Conservation (phyloP, 2,113 vertebrate genomes). For the Datnioides undecimradiatus region DNA sequence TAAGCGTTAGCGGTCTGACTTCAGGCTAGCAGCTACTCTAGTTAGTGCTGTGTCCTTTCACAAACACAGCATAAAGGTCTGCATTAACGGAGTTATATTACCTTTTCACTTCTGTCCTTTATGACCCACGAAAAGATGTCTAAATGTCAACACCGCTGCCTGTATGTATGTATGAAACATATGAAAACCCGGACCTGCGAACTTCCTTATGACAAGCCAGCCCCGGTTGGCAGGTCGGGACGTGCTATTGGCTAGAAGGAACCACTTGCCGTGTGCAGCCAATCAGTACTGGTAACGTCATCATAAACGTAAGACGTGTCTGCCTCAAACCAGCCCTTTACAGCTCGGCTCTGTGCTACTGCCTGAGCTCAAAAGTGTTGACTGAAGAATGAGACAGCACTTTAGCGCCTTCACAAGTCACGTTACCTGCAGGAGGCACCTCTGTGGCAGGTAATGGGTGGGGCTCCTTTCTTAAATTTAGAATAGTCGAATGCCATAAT, state of each 20-base stretch:
- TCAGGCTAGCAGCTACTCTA: not conserved
- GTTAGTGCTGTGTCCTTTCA: not conserved
- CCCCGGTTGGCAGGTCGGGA: not conserved
- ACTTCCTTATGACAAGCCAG: no score
- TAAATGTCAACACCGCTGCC: not conserved
- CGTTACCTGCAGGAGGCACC: not conserved
- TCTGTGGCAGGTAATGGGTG: not conserved
- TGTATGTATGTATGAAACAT: no score
- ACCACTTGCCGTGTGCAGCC: not conserved
- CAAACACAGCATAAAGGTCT: accelerated
- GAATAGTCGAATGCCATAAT: no score
- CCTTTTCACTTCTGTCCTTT: not conserved
- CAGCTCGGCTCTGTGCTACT: not conserved
- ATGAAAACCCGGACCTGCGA: no score
- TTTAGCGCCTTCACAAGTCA: not conserved
- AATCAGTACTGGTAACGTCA: conserved; percentile 1
- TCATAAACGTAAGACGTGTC: no score
- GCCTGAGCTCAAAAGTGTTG: conserved; percentile 11
- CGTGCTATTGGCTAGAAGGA: not conserved
- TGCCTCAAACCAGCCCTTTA: no score
- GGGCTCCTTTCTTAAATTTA: not conserved
- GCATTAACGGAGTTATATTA: accelerated
- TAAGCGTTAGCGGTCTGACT: not conserved
- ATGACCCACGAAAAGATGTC: accelerated
- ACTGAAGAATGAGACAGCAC: conserved; percentile 33